phyloP scores from a whole-genome alignment of 2,888 invertebrate genomes.

The Aspidiotus rigidus region DNA sequence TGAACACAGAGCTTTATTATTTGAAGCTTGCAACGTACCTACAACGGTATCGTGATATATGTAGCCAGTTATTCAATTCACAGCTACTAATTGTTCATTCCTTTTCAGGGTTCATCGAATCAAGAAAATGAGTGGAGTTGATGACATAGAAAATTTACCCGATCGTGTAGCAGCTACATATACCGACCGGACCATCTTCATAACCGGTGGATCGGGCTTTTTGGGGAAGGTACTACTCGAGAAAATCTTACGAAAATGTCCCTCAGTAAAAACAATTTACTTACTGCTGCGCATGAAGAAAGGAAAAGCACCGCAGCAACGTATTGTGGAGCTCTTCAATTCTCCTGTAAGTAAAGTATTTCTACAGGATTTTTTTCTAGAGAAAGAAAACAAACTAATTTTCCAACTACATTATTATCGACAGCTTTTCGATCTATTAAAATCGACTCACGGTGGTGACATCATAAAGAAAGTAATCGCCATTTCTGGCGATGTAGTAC shows the following conservation, averaged over 20 bases:
- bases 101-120: too few species aligned
- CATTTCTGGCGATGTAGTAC: conserved; percentile 62
- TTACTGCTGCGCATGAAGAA: conserved; percentile 75
- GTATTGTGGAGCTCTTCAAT: conserved; percentile 69
- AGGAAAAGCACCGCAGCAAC: conserved; percentile 65
- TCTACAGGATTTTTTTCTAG: too few species aligned
- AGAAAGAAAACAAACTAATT: too few species aligned
- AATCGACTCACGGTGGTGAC: conserved; percentile 54
- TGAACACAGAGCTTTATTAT: too few species aligned
- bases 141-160: conserved; percentile 42
- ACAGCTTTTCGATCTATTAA: conserved; percentile 64
- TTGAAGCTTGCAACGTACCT: too few species aligned
- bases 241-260: conserved; percentile 74
- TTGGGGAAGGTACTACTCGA: conserved; percentile 90
- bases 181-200: conserved; percentile 53
- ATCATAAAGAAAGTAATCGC: conserved; percentile 59
- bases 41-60: too few species aligned
- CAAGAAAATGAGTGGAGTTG: conserved; percentile 12
- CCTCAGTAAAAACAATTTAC: conserved; percentile 67
- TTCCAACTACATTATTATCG: too few species aligned
- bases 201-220: conserved; percentile 91
- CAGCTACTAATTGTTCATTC: too few species aligned
- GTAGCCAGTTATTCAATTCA: too few species aligned
- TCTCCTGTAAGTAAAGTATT: conserved; percentile 58
- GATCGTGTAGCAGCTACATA: conserved; percentile 54